Base-by-base conservation (phyloP, 2,797 vertebrate genomes). In the Ceyx erithaca region DNA sequence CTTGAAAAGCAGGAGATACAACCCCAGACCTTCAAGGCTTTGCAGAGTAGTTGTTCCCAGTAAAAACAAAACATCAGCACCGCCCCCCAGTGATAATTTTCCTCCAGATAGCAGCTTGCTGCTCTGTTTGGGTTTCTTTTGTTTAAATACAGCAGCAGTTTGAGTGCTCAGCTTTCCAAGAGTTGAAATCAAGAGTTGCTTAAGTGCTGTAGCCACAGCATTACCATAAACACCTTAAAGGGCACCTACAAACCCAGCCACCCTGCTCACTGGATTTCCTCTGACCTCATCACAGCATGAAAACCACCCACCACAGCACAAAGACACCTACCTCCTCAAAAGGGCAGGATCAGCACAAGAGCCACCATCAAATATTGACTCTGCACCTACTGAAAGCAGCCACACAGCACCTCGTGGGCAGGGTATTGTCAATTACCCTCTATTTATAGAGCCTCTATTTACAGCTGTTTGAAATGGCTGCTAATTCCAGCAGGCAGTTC, bases 81-180 rank as follows among this genome's bases (percentile, higher is more conserved):
- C 12, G 17, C 19, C 6, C 16, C 14, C 3, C 20, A 54, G 9
- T 5, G 2, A 48, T 7, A 1, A 19, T 26, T 26, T 51, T 40
- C 55, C 35, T 23, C 16, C 10, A 1, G 10, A 0, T 1, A 33
- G 12, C 3, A 23, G 23, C 48, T 55, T 54, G 31, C 14, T 16
- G 21, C 26, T 35, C 54, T 48, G 31, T 2, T n/a, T 67, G 68
- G 68, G 57, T 33, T 63, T 19, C 37, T 59, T 69, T 76, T 45
- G 22, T 43, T 78, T 30, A 48, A 61, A 26, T 18, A 6, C 7
- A 13, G 40, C 40, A 72, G 43, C 40, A 62, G 48, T 22, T 37
- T 61, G n/a, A 55, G 37, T 10, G 35, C 20, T 69, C 33, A 13
- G 12, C 13, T 62, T 55, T 55, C 43, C 2, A 68, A 7, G 26